Evolutionary conservation across 2,113 vertebrate genomes (phyloP), one percentile per base, ranked within the genome.

Genomic region (Polypterus senegalus): DNA sequence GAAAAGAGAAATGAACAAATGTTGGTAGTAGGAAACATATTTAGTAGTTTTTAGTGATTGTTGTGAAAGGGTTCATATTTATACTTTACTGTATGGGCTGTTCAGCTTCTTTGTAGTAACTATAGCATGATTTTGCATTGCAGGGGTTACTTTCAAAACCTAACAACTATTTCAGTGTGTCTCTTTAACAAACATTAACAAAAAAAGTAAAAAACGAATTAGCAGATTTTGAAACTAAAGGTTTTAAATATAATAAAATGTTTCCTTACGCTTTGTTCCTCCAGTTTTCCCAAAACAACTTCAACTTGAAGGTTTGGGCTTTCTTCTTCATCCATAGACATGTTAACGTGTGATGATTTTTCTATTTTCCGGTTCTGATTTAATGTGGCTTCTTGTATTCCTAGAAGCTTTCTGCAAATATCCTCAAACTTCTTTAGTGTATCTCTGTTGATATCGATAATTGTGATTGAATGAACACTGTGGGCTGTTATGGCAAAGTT

Each of bases 201-300:
- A 9, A 47, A 8, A 7, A 4, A 47, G 5, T 8, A 9, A 6
- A 47, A 47, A n/a, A 5, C 58, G 10, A 45, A 7, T 46, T 46
- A 48, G n/a, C 6, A 47, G 3, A 6, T 62, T 47, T 49, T 27
- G 9, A 7, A 49, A 10, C 51, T 47, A n/a, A 8, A n/a, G 5
- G 44, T 7, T 47, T 4, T n/a, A 52, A 7, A 5, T 59, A 10
- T 27, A 2, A 45, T 9, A 57, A 45, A 54, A 48, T 47, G 4
- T 9, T 10, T 44, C 57, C 72, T 70, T 10, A 83, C 82, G 79
- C 76, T 55, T 61, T 79, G 74, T 3, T 60, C 65, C 62, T 81
- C 74, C 0, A 81, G 61, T 59, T 55, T 60, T 56, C 69, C 79
- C 47, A 57, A 61, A 49, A 73, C 43, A 43, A 76, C 57, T 65